Conservation (phyloP, 2,888 invertebrate genomes). For the Subacronicta megacephala region DNA sequence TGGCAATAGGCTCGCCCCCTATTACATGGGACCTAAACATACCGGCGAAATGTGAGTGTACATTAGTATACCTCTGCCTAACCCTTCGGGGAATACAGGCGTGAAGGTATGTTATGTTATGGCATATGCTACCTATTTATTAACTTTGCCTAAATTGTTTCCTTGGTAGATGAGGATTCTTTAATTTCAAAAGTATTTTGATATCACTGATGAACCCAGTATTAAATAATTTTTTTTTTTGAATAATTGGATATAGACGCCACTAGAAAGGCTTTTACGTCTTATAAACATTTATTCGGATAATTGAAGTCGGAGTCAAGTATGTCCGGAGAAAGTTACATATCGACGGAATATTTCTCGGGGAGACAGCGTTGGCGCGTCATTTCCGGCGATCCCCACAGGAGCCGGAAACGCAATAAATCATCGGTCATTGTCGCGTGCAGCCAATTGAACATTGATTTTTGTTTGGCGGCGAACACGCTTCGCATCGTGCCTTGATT, state of each 20-base stretch:
- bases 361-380: conserved; percentile 63
- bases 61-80: too few relatives aligned
- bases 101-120: too few relatives aligned
- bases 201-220: conserved; percentile 20
- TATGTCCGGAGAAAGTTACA: conserved; percentile 59
- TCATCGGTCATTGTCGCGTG: conserved; percentile 79
- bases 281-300: conserved; percentile 57
- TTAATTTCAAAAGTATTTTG: too few relatives aligned
- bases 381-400: conserved; percentile 67
- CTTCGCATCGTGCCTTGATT: conserved; percentile 50
- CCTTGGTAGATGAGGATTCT: too few relatives aligned
- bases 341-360: conserved; percentile 68
- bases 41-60: too few relatives aligned
- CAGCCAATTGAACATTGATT: conserved; percentile 80
- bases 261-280: conserved; percentile 42
- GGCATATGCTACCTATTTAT: too few relatives aligned
- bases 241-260: conserved; percentile 25
- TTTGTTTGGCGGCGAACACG: conserved; percentile 64
- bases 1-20: too few relatives aligned
- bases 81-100: too few relatives aligned
- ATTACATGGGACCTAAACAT: too few relatives aligned
- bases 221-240: too few relatives aligned
- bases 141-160: too few relatives aligned
- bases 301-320: conserved; percentile 58
- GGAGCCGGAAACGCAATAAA: conserved; percentile 78